Conservation (phyloP, 2,888 invertebrate genomes). For the Stenchaetothrips biformis region DNA sequence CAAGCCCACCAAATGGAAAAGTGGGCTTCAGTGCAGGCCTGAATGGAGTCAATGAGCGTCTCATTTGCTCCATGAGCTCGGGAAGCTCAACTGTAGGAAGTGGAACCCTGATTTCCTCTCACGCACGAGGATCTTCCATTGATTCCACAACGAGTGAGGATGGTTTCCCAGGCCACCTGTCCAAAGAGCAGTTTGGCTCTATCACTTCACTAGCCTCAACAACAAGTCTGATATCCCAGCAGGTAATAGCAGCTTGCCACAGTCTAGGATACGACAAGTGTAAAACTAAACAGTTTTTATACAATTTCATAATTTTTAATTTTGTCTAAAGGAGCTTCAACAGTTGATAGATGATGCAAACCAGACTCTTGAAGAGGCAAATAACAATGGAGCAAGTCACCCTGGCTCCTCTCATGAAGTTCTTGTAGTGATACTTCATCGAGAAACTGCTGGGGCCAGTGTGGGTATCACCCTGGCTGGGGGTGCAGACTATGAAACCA, state of each 20-base stretch:
- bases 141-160: constrained; percentile 53
- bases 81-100: constrained; percentile 32
- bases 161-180: constrained; percentile 42
- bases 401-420: constrained; percentile 49
- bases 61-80: constrained; percentile 36
- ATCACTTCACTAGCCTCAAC: constrained; percentile 55
- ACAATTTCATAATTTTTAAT: not conserved
- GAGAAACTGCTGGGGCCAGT: constrained; percentile 65
- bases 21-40: constrained; percentile 5
- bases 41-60: constrained; percentile 38
- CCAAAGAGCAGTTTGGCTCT: constrained; percentile 51
- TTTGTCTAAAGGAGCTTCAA: constrained; percentile 52
- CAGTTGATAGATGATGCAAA: constrained; percentile 62
- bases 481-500: constrained; percentile 84
- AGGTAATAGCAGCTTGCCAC: constrained; percentile 43
- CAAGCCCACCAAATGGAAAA: constrained; percentile 27
- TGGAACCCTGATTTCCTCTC: constrained; percentile 40
- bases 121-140: constrained; percentile 52
- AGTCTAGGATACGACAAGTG: not conserved
- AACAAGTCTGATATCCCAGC: constrained; percentile 54
- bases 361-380: constrained; percentile 56
- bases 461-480: constrained; percentile 85
- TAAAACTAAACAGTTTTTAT: not conserved
- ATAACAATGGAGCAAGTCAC: constrained; percentile 34
- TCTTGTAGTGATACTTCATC: constrained; percentile 60